Evolutionary conservation across 2,888 invertebrate species (phyloP).

Genomic region (Cremastobaeus sp.): DNA sequence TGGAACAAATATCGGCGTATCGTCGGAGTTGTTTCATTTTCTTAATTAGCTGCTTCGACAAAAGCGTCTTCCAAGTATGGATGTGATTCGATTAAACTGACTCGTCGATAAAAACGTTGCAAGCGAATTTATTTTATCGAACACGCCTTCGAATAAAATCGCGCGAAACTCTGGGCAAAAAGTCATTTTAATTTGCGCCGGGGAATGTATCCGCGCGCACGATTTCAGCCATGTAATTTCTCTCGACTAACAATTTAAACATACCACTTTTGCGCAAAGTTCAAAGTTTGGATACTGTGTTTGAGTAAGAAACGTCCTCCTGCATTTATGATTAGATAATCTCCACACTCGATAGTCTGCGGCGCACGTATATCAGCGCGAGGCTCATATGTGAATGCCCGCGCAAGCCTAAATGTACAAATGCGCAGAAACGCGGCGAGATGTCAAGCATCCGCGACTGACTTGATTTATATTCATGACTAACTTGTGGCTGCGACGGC

Average conservation of each 20-base stretch:
- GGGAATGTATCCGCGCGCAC: neutral
- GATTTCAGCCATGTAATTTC: constrained; percentile 25
- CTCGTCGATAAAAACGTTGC: constrained; percentile 1
- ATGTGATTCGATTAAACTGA: neutral
- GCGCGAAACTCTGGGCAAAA: neutral
- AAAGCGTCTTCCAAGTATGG: no score
- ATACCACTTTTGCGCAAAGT: constrained; percentile 47
- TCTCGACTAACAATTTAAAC: constrained; percentile 42
- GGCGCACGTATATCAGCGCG: no score
- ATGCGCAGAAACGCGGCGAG: constrained; percentile 31
- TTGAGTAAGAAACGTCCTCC: constrained; percentile 49
- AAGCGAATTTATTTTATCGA: constrained; percentile 10
- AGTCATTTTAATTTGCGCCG: constrained; percentile 26
- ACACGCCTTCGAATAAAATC: neutral
- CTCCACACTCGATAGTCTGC: constrained; percentile 13
- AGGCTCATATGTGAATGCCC: neutral
- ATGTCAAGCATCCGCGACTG: constrained; percentile 47
- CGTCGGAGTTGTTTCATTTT: no score
- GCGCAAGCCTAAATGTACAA: constrained; percentile 6
- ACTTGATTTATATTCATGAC: constrained; percentile 64
- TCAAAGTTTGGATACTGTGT: constrained; percentile 28
- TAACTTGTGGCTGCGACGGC: constrained; percentile 60
- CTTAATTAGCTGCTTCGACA: no score
- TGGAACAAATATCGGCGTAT: no score
- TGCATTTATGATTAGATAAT: constrained; percentile 57